These are phyloP conservation scores for Ips typographus DNA, from an alignment of 1,140 invertebrate genomes.

Conservation along the genomic window DNA sequence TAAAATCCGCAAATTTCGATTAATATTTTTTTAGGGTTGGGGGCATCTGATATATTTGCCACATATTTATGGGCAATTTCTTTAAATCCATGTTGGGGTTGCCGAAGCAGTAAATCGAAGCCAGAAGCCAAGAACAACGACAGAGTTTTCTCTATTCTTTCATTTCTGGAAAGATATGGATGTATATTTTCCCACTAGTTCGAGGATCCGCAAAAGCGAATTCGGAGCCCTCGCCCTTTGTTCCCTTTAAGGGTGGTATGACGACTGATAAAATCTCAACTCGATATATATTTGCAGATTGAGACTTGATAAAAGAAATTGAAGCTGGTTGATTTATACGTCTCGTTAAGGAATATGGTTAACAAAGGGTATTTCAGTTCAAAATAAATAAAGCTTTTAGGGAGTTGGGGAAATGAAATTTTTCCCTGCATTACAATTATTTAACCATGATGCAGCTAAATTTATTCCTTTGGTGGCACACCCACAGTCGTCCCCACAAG, in stretches of 20 bases:
- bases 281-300: background rate
- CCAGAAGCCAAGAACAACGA: slow-evolving; percentile 9
- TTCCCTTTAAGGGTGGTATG: slow-evolving; percentile 13
- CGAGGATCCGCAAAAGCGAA: background rate
- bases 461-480: slow-evolving; percentile 30
- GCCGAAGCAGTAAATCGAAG: slow-evolving; percentile 18
- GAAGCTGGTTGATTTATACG: background rate
- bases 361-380: too few relatives aligned
- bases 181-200: slow-evolving; percentile 12
- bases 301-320: slow-evolving; percentile 1
- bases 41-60: background rate
- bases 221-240: slow-evolving; percentile 9
- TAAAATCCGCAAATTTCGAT: background rate
- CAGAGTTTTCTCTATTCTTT: slow-evolving; percentile 15
- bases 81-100: slow-evolving; percentile 15
- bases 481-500: slow-evolving; percentile 28
- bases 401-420: background rate
- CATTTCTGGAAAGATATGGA: slow-evolving; percentile 16
- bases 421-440: slow-evolving; percentile 26
- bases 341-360: background rate
- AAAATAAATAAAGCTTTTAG: too few relatives aligned
- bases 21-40: slow-evolving; percentile 1
- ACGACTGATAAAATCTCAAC: slow-evolving; percentile 19
- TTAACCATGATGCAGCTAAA: slow-evolving; percentile 19
- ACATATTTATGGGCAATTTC: slow-evolving; percentile 6